Conservation (phyloP, 2,888 invertebrate species). For the Empis livida region DNA sequence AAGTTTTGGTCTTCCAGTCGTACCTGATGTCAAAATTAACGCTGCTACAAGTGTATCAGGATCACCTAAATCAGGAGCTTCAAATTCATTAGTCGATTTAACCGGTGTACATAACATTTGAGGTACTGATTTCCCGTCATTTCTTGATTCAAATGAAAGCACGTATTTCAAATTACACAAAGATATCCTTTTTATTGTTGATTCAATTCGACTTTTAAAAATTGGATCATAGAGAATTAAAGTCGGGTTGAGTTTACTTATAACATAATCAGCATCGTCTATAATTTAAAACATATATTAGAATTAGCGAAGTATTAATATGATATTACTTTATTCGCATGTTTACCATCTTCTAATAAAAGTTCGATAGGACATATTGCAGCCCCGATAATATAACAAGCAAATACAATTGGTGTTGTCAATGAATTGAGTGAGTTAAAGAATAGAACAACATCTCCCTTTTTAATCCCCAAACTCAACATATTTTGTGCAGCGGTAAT, state of each 20-base stretch:
- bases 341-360: constrained; percentile 2
- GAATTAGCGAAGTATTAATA: not conserved
- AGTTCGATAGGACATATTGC: constrained; percentile 2
- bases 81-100: not conserved
- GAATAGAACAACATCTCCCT: constrained; percentile 1
- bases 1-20: constrained; percentile 4
- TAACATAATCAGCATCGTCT: constrained; percentile 2
- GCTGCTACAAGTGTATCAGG: not conserved
- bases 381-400: constrained; percentile 1
- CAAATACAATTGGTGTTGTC: constrained; percentile 1
- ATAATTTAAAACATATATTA: not conserved
- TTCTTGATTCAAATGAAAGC: not conserved
- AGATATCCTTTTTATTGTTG: not conserved
- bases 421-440: constrained; percentile 1
- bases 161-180: constrained; percentile 1
- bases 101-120: not conserved
- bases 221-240: not conserved
- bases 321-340: too few relatives aligned
- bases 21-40: constrained; percentile 4
- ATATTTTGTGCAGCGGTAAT: constrained; percentile 1
- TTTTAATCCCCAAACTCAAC: not conserved
- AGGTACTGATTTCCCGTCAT: constrained; percentile 1
- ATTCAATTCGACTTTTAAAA: not conserved
- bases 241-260: not conserved
- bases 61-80: not conserved